These are phyloP conservation scores for Dromas ardeola DNA, from an alignment of 2,113 vertebrate species.

Conservation along the genomic window DNA sequence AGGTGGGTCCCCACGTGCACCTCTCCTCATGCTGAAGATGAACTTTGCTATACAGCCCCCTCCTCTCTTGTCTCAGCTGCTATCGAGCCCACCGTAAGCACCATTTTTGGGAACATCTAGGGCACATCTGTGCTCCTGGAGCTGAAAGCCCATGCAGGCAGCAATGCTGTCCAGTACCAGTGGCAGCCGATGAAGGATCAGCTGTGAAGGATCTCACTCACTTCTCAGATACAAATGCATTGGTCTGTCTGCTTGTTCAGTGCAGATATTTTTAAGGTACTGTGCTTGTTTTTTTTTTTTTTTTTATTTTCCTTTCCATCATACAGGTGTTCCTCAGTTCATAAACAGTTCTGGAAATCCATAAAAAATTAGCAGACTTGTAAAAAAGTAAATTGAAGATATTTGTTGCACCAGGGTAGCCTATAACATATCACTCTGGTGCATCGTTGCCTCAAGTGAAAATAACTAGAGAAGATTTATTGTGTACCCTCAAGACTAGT, in stretches of 20 bases:
- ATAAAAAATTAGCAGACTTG: constrained; percentile 16
- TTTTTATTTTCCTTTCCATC: neutral
- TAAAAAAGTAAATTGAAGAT: neutral
- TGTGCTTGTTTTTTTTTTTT: neutral
- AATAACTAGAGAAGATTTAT: neutral
- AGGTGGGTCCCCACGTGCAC: too few relatives aligned
- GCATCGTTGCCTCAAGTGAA: neutral
- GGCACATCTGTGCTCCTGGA: neutral
- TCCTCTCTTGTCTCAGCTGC: neutral
- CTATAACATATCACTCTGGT: neutral
- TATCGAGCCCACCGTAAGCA: accelerated
- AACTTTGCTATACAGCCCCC: neutral
- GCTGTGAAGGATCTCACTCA: neutral
- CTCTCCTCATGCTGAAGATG: neutral
- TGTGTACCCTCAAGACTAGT: neutral
- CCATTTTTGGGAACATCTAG: neutral
- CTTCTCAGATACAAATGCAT: neutral
- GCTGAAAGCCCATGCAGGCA: neutral
- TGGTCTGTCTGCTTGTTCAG: neutral
- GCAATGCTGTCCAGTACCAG: neutral
- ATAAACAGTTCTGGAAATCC: neutral
- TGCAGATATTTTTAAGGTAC: neutral
- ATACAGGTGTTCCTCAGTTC: neutral
- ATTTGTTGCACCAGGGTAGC: neutral
- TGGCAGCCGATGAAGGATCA: neutral